phyloP scores from a whole-genome alignment of 2,113 vertebrate species.

The Brachirus orientalis region DNA sequence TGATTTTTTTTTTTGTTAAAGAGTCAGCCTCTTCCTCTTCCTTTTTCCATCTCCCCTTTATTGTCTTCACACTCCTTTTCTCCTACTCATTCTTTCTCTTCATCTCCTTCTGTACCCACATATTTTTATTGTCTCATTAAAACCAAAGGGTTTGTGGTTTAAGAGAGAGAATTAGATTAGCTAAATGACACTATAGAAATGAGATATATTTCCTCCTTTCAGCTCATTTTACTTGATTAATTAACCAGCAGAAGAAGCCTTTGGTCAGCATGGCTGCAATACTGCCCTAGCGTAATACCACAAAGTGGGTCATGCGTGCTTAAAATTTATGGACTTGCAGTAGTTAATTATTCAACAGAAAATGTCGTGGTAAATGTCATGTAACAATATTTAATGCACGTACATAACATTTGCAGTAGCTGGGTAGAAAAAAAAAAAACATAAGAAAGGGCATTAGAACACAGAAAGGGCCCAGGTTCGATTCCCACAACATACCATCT shows the following conservation, averaged over 20 bases:
- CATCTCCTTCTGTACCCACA: too few relatives aligned
- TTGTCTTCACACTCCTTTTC: too few relatives aligned
- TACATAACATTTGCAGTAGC: slow-evolving; percentile 37
- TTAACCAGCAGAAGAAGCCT: slow-evolving; percentile 30
- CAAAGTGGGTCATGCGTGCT: slow-evolving; percentile 23
- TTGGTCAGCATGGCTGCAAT: slow-evolving; percentile 35
- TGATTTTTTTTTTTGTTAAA: too few relatives aligned
- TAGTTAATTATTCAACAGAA: slow-evolving; percentile 58
- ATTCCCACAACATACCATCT: not conserved
- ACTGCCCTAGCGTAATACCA: slow-evolving; percentile 3
- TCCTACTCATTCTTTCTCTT: too few relatives aligned
- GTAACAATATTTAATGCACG: slow-evolving; percentile 49
- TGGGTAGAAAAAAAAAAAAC: not conserved
- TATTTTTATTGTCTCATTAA: slow-evolving; percentile 32
- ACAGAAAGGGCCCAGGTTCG: slow-evolving; percentile 19
- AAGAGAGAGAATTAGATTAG: not conserved
- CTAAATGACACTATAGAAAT: slow-evolving; percentile 9
- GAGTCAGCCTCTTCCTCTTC: too few relatives aligned
- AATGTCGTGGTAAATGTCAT: slow-evolving; percentile 64
- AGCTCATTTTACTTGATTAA: slow-evolving; percentile 50
- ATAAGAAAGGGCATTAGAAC: not conserved
- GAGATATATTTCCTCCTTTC: slow-evolving; percentile 14
- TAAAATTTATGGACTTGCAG: slow-evolving; percentile 50
- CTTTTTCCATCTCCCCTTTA: too few relatives aligned
- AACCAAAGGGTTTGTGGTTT: slow-evolving; percentile 1